A percentile compares a stretch with the other conserved stretches of the same genome.
phyloP scores from a whole-genome alignment of 2,888 invertebrate species.

The Stenoptilia bipunctidactyla region DNA sequence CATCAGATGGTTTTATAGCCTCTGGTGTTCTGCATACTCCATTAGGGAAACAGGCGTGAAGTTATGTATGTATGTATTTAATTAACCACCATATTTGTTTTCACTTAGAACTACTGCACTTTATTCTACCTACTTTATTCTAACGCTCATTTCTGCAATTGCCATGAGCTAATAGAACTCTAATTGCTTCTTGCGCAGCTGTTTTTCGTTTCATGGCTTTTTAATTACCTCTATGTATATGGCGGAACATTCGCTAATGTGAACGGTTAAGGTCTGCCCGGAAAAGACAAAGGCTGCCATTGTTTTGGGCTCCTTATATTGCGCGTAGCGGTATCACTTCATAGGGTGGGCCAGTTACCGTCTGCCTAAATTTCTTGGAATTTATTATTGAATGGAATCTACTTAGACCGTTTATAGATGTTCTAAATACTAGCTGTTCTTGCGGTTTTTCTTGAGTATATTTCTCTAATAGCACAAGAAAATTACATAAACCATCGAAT shows the following conservation, averaged over 20 bases:
- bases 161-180: conserved; percentile 10
- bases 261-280: conserved; percentile 41
- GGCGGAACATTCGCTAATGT: conserved; percentile 55
- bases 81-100: too few relatives aligned
- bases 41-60: too few relatives aligned
- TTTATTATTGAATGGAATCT: conserved; percentile 33
- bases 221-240: conserved; percentile 55
- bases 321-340: conserved; percentile 54
- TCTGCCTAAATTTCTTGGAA: conserved; percentile 55
- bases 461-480: too few relatives aligned
- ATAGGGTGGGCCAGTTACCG: conserved; percentile 32
- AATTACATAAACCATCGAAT: too few relatives aligned
- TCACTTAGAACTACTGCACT: too few relatives aligned
- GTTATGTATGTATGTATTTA: too few relatives aligned
- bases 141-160: too few relatives aligned
- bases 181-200: conserved; percentile 34
- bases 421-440: conserved; percentile 27
- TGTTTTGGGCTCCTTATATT: conserved; percentile 59
- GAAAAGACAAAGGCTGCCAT: conserved; percentile 48
- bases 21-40: too few relatives aligned
- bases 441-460: too few relatives aligned
- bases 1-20: too few relatives aligned
- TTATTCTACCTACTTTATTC: too few relatives aligned
- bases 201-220: conserved; percentile 45
- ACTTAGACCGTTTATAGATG: conserved; percentile 37